Base-by-base conservation (phyloP, 1,140 invertebrate species). In the Frieseomelitta varia region DNA sequence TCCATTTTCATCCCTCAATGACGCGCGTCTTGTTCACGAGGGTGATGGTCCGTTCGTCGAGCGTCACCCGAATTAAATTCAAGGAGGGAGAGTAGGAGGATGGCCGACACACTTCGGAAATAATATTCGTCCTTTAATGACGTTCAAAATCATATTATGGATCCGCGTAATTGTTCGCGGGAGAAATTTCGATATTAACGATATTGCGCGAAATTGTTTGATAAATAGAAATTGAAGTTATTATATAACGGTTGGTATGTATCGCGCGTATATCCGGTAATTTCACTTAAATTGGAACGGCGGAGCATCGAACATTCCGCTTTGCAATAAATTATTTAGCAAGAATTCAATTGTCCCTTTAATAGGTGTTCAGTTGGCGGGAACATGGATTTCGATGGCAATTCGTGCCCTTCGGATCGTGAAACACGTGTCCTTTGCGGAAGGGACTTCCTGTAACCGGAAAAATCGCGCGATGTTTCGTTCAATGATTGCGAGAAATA, bases 1-100 rank as follows among this genome's bases (percentile, higher is more conserved):
- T 84, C 76, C 30, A 84, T 83, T 83, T 83, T 83, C 81, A 83
- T 83, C 74, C 34, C 21, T n/a, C 71, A 69, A 78, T 77, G 81
- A 76, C 74, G 81, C n/a, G 39, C 55, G 74, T 68, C 81, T 69
- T 56, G 72, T 63, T 75, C 21, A 17, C 39, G 24, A 4, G 24
- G 30, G 39, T 51, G 51, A 58, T 75, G 47, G 47, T 51, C 30
- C 61, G 19, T 6, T 58, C 72, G 79, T 39, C 17, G 39, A n/a
- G 21, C 47, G 21, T 51, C 56, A 47, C n/a, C 24, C 58, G 71
- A 47, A 8, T 75, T 81, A 67, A 81, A 61, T 30, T 61, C 15
- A 2, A 63, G 24, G 11, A 24, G 2, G 63, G 0, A 15, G 1
- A 2, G 21, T 39, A 4, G 39, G 39, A 8, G 39, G 39, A 6